phyloP scores from a whole-genome alignment of 2,888 invertebrate species.

The Entomobrya multifasciata region DNA sequence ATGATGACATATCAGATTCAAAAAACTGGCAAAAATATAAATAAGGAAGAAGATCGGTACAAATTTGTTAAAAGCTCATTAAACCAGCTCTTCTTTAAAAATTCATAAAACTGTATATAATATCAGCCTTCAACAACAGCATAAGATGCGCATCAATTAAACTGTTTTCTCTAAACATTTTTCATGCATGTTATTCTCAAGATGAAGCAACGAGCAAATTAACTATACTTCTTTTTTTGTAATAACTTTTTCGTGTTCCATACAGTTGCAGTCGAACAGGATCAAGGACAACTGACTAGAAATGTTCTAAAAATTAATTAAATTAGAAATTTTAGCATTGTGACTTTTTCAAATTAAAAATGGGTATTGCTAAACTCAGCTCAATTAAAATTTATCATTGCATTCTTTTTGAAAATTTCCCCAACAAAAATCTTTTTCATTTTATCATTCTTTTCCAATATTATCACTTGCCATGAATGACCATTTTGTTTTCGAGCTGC shows the following conservation, averaged over 20 bases:
- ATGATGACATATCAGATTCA: not conserved
- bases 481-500: not conserved
- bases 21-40: not conserved
- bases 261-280: constrained; percentile 62
- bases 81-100: constrained; percentile 61
- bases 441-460: too few relatives aligned
- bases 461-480: too few relatives aligned
- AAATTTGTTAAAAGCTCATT: constrained; percentile 66
- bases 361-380: too few relatives aligned
- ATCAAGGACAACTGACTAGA: constrained; percentile 69
- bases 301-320: not conserved
- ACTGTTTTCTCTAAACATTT: not conserved
- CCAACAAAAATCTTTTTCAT: too few relatives aligned
- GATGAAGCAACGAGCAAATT: constrained; percentile 35
- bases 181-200: constrained; percentile 16
- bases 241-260: constrained; percentile 21
- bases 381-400: too few relatives aligned
- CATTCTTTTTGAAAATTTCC: too few relatives aligned
- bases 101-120: constrained; percentile 39
- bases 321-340: too few relatives aligned
- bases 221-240: constrained; percentile 21
- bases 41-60: constrained; percentile 40
- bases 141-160: constrained; percentile 34
- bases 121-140: constrained; percentile 62
- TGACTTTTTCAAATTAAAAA: too few relatives aligned